phyloP scores from a whole-genome alignment of 2,797 vertebrate genomes.

The Limnodromus scolopaceus region DNA sequence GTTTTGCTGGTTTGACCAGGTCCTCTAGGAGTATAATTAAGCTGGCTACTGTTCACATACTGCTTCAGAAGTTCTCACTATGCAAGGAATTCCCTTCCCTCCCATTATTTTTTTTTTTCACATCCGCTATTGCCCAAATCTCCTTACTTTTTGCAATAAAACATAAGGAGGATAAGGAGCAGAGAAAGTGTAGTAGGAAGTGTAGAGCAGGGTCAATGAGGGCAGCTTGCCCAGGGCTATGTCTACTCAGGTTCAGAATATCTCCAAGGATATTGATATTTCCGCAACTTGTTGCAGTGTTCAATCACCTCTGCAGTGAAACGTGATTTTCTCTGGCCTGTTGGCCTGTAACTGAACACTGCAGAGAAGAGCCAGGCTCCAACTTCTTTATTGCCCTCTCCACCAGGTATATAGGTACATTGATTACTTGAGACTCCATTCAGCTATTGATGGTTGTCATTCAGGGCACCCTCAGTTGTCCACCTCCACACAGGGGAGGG shows the following conservation, averaged over 20 bases:
- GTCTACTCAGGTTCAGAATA: not conserved
- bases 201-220: not conserved
- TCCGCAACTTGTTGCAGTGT: not conserved
- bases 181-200: not conserved
- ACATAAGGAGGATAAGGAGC: not conserved
- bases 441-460: accelerated
- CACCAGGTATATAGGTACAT: not conserved
- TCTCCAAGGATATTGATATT: not conserved
- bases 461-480: not conserved
- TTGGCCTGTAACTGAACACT: not conserved
- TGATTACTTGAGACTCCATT: not conserved
- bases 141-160: not conserved
- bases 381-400: not conserved
- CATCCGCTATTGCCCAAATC: not conserved
- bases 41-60: not conserved
- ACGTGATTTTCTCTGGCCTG: accelerated
- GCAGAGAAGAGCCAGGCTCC: not conserved
- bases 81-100: not conserved
- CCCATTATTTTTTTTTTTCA: too few relatives aligned
- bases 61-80: not conserved
- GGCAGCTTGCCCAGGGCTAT: not conserved
- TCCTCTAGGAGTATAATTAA: not conserved
- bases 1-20: not conserved
- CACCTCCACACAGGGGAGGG: not conserved
- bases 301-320: not conserved